A percentile compares a stretch with the other conserved stretches of the same genome.
phyloP scores from a whole-genome alignment of 2,113 vertebrate species.

The Thinocorus orbignyianus region DNA sequence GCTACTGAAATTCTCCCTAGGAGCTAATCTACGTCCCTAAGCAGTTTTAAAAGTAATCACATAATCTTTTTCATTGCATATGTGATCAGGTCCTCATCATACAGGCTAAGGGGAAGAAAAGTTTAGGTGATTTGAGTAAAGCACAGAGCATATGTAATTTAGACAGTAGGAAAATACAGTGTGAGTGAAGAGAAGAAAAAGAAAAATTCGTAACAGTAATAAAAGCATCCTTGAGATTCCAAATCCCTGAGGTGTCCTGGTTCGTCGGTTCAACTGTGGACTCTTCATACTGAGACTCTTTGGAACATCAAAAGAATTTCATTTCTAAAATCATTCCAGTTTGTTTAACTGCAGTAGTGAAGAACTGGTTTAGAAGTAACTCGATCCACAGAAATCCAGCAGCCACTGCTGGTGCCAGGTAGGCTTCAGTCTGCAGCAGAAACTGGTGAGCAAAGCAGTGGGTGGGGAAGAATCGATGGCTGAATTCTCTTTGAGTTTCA shows the following conservation, averaged over 20 bases:
- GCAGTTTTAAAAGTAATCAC: background rate
- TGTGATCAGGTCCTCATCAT: background rate
- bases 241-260: background rate
- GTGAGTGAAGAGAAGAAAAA: background rate
- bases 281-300: fast-evolving
- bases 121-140: background rate
- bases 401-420: background rate
- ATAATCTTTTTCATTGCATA: background rate
- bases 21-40: background rate
- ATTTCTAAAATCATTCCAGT: background rate
- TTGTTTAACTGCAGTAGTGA: background rate
- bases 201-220: background rate
- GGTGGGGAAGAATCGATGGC: background rate
- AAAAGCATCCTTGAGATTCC: background rate
- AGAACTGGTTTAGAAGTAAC: background rate
- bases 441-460: background rate
- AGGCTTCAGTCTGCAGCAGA: background rate
- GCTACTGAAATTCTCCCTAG: background rate
- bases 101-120: background rate
- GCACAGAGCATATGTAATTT: background rate
- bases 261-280: background rate
- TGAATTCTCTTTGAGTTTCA: background rate
- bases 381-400: background rate
- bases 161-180: background rate
- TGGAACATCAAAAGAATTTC: background rate